phyloP scores from a whole-genome alignment of 2,888 invertebrate species.

The Lepidochrysops patricia region DNA sequence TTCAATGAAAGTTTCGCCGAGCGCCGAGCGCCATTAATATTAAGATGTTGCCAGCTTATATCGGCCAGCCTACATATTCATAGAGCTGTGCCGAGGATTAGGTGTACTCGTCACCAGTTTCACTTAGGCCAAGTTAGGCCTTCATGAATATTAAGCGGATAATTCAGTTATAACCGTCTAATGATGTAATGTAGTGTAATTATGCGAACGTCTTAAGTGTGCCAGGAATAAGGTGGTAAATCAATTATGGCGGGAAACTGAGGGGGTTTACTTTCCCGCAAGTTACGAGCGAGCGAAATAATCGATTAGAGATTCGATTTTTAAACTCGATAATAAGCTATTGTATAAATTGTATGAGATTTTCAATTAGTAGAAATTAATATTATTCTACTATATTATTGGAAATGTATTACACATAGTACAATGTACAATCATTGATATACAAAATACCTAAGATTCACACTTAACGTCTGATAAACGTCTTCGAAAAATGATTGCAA shows the following conservation, averaged over 20 bases:
- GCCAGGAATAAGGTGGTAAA: neutral
- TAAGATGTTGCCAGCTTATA: conserved; percentile 30
- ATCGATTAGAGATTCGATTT: no score
- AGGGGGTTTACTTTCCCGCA: neutral
- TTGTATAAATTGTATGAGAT: no score
- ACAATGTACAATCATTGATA: no score
- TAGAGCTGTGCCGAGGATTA: conserved; percentile 43
- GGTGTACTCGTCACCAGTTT: conserved; percentile 52
- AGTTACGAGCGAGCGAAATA: no score
- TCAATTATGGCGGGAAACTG: neutral
- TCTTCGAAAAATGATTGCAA: no score
- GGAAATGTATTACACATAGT: no score
- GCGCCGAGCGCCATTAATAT: neutral
- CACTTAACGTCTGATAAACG: no score
- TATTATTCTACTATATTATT: no score
- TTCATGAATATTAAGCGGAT: conserved; percentile 64
- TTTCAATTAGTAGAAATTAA: no score
- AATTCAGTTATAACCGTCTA: conserved; percentile 59
- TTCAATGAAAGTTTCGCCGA: neutral
- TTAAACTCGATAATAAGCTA: no score
- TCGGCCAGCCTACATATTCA: conserved; percentile 51
- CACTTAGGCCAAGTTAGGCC: conserved; percentile 48
- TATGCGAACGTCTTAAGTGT: conserved; percentile 29
- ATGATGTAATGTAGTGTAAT: conserved; percentile 46
- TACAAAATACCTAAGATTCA: no score